Percentiles rank a stretch among this genome's conserved stretches.
Evolutionary conservation across 2,797 vertebrate species (phyloP).

Genomic region (Falco concolor): DNA sequence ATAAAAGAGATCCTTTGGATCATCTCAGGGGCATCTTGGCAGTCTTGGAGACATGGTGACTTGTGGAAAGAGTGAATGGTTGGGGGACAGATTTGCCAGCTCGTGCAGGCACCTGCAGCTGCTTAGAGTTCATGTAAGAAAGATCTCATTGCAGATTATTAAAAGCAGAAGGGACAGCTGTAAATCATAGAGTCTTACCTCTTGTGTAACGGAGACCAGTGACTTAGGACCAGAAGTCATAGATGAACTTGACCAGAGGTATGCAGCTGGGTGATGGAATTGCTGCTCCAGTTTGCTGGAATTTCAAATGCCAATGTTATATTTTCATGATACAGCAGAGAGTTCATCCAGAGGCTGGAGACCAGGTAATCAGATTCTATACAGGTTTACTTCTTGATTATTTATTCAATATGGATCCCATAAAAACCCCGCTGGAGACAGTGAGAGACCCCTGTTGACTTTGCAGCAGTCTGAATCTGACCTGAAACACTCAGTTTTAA

Average conservation of each 20-base stretch:
- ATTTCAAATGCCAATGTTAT: neutral
- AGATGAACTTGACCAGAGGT: neutral
- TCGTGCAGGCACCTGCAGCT: neutral
- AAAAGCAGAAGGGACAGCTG: neutral
- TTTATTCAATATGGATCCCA: constrained; percentile 18
- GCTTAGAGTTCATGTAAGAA: neutral
- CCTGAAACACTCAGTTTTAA: neutral
- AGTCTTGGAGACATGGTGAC: neutral
- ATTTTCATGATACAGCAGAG: neutral
- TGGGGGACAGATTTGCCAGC: neutral
- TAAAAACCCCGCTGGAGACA: neutral
- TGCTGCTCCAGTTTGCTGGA: neutral
- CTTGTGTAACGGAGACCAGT: neutral
- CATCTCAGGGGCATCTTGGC: neutral
- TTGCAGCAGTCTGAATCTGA: neutral
- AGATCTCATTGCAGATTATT: neutral
- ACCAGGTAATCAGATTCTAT: constrained; percentile 11
- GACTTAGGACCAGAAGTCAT: neutral
- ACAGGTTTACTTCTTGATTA: neutral
- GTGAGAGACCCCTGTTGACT: neutral
- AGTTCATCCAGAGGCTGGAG: constrained; percentile 16
- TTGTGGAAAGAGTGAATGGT: neutral
- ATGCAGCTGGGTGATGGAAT: neutral
- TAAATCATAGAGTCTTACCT: neutral
- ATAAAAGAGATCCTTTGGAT: neutral